Evolutionary conservation across 2,888 invertebrate species (phyloP).

Genomic region (Diaprepes abbreviatus): DNA sequence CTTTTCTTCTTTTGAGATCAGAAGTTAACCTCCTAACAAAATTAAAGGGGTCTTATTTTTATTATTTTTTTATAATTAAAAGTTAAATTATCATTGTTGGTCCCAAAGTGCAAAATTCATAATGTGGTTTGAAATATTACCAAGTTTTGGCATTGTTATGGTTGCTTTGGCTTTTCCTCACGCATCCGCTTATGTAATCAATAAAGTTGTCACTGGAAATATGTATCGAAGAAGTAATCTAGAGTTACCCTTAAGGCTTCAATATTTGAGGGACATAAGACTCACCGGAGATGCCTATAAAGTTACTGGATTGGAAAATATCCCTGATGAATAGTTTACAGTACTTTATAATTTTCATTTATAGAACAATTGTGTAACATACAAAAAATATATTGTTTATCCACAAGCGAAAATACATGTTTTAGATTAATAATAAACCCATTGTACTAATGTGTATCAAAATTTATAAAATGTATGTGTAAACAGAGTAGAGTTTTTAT

Average conservation of each 20-base stretch:
- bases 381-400: constrained; percentile 10
- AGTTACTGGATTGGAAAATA: constrained; percentile 72
- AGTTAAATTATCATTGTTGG: too few species aligned
- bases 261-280: constrained; percentile 75
- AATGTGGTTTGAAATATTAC: constrained; percentile 84
- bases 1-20: too few species aligned
- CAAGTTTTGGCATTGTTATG: constrained; percentile 74
- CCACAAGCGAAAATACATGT: too few species aligned
- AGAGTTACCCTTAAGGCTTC: constrained; percentile 69
- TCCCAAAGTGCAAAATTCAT: constrained; percentile 9
- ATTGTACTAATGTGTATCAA: too few species aligned
- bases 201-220: constrained; percentile 74
- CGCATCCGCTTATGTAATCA: constrained; percentile 74
- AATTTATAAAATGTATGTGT: constrained; percentile 17
- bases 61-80: too few species aligned
- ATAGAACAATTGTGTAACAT: constrained; percentile 4
- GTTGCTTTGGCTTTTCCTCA: constrained; percentile 75
- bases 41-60: too few species aligned
- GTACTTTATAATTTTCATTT: too few species aligned
- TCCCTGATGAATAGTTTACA: constrained; percentile 71
- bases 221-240: constrained; percentile 71
- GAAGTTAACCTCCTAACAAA: too few species aligned
- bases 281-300: constrained; percentile 74
- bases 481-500: constrained; percentile 8
- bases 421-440: too few species aligned